These are phyloP conservation scores for Morelia viridis DNA, from an alignment of 2,797 vertebrate species.

Conservation along the genomic window DNA sequence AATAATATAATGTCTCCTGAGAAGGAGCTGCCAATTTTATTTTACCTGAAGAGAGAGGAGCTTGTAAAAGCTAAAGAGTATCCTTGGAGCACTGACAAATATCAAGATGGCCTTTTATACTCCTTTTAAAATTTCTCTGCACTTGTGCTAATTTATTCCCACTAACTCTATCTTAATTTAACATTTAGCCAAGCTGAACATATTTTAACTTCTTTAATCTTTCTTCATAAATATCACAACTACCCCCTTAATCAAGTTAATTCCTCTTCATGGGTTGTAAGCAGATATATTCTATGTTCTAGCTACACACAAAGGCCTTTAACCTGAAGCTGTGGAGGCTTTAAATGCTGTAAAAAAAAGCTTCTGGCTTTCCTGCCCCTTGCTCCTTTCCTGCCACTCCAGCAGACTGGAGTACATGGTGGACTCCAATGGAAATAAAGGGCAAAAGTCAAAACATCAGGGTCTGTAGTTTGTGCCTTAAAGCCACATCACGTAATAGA, in stretches of 20 bases:
- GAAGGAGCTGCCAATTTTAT: background rate
- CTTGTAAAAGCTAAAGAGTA: background rate
- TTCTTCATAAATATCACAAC: background rate
- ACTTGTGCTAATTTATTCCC: background rate
- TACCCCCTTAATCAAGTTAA: background rate
- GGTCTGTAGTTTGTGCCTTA: background rate
- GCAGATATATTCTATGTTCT: conserved; percentile 4
- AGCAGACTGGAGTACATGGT: background rate
- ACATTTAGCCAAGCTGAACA: background rate
- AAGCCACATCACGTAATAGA: background rate
- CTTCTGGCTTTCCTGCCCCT: too few species aligned
- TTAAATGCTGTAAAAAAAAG: background rate
- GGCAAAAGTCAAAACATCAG: too few species aligned
- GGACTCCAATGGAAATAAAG: background rate
- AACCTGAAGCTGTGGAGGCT: background rate
- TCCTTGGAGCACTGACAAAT: background rate
- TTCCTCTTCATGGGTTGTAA: conserved; percentile 4
- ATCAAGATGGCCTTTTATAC: background rate
- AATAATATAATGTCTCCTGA: background rate
- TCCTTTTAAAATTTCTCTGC: background rate
- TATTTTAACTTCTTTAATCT: conserved; percentile 4
- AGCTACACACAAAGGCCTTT: background rate
- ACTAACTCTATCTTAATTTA: conserved; percentile 20
- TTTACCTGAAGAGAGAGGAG: background rate
- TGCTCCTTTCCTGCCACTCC: too few species aligned